phyloP scores from a whole-genome alignment of 2,113 vertebrate genomes.

The Formicarius rufipectus region DNA sequence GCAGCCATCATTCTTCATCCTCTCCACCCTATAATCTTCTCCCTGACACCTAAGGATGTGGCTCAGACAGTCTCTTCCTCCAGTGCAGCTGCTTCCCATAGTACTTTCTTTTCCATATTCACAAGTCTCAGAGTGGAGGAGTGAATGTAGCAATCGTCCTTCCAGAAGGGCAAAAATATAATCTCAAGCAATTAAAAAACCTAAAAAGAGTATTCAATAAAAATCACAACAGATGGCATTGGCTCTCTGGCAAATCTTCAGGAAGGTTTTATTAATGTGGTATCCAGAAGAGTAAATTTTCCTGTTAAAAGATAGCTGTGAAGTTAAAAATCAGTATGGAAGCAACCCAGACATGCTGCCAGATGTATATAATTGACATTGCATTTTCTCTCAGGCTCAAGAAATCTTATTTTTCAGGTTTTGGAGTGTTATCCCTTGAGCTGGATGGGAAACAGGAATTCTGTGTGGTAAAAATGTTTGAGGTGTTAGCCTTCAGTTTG shows the following conservation, averaged over 20 bases:
- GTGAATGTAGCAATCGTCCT: background rate
- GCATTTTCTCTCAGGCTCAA: background rate
- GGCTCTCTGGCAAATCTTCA: background rate
- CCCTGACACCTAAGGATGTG: background rate
- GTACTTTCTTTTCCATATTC: background rate
- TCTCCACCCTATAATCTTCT: background rate
- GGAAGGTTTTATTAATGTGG: background rate
- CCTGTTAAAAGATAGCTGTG: background rate
- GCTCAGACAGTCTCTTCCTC: background rate
- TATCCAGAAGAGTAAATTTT: background rate
- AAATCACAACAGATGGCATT: background rate
- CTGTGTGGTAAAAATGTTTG: background rate
- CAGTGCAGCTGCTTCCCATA: background rate
- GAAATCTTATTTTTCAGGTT: background rate
- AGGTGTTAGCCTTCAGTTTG: background rate
- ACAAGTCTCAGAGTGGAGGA: background rate
- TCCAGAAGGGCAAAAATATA: background rate
- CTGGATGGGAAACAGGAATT: slow-evolving; percentile 6
- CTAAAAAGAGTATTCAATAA: background rate
- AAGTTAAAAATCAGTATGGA: slow-evolving; percentile 6
- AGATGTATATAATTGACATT: background rate
- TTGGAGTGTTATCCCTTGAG: background rate
- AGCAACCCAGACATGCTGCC: background rate
- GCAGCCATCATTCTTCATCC: background rate
- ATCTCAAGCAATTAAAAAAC: background rate